Evolutionary conservation across 2,888 invertebrate species (phyloP).

Genomic region (Cataglyphis albicans): DNA sequence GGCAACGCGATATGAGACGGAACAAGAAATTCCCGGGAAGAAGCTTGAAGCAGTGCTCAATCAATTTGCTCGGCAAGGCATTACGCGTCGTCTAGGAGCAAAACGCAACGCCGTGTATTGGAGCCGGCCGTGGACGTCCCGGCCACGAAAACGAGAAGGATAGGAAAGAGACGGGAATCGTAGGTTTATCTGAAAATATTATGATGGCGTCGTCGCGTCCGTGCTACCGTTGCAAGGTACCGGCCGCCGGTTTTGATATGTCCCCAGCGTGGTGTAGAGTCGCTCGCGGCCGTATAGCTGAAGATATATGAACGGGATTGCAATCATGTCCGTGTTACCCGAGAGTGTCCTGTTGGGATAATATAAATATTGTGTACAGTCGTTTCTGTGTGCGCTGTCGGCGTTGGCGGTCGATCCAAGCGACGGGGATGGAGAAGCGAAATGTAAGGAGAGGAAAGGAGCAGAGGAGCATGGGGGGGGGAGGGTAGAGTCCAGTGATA

Average conservation of each 20-base stretch:
- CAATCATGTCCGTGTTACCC: conserved; percentile 84
- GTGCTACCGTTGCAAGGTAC: conserved; percentile 72
- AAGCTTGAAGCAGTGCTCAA: conserved; percentile 58
- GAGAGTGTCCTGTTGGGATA: conserved; percentile 84
- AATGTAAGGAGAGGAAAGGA: conserved; percentile 39
- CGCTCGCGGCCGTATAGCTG: conserved; percentile 79
- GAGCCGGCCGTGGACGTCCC: conserved; percentile 22
- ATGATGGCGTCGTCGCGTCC: conserved; percentile 77
- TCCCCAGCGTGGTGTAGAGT: conserved; percentile 84
- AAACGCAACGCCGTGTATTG: conserved; percentile 26
- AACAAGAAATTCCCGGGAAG: conserved; percentile 54
- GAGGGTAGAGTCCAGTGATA: conserved; percentile 57
- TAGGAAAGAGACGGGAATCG: conserved; percentile 68
- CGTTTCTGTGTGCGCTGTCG: conserved; percentile 60
- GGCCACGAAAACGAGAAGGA: conserved; percentile 44
- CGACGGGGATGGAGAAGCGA: conserved; percentile 47
- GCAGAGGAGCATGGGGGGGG: conserved; percentile 4
- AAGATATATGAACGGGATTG: conserved; percentile 85
- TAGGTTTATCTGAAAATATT: conserved; percentile 84
- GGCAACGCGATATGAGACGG: conserved; percentile 37
- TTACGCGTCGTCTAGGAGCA: conserved; percentile 53
- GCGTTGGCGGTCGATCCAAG: conserved; percentile 58
- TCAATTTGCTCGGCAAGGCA: conserved; percentile 56
- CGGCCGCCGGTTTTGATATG: conserved; percentile 82
- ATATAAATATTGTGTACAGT: conserved; percentile 85